phyloP scores from a whole-genome alignment of 2,888 invertebrate genomes.

The Pyrgus malvae region DNA sequence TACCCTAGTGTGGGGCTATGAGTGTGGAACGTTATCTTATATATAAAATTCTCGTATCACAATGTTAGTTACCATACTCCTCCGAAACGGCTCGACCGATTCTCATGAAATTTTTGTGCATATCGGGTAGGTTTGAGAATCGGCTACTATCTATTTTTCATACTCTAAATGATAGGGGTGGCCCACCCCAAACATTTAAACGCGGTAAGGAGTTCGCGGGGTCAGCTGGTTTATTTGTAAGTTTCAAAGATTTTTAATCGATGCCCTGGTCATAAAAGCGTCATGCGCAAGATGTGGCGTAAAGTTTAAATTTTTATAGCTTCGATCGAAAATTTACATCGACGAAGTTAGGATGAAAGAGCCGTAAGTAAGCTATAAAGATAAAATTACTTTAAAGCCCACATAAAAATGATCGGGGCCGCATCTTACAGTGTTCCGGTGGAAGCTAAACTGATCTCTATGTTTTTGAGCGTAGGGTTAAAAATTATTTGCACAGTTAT shows the following conservation, averaged over 20 bases:
- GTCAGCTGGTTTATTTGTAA: no score
- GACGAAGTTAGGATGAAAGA: conserved; percentile 12
- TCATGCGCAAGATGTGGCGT: background rate
- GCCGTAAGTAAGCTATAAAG: conserved; percentile 36
- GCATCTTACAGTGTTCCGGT: conserved; percentile 22
- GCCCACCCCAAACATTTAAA: no score
- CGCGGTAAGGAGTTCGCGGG: no score
- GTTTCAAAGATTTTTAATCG: background rate
- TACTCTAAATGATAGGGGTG: no score
- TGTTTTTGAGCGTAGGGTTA: background rate
- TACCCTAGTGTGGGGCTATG: no score
- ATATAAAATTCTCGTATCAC: no score
- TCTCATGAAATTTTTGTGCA: no score
- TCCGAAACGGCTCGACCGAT: no score
- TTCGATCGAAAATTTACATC: conserved; percentile 18
- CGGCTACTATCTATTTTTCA: no score
- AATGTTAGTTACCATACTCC: no score
- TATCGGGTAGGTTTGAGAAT: no score
- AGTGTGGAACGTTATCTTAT: no score
- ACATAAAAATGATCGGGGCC: conserved; percentile 38
- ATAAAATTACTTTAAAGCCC: conserved; percentile 38
- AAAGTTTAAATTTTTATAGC: conserved; percentile 16
- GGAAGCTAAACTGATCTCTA: background rate
- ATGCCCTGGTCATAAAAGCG: background rate
- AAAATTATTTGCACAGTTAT: background rate